Conservation (phyloP, 2,113 vertebrate genomes). For the Ammodytes dubius region DNA sequence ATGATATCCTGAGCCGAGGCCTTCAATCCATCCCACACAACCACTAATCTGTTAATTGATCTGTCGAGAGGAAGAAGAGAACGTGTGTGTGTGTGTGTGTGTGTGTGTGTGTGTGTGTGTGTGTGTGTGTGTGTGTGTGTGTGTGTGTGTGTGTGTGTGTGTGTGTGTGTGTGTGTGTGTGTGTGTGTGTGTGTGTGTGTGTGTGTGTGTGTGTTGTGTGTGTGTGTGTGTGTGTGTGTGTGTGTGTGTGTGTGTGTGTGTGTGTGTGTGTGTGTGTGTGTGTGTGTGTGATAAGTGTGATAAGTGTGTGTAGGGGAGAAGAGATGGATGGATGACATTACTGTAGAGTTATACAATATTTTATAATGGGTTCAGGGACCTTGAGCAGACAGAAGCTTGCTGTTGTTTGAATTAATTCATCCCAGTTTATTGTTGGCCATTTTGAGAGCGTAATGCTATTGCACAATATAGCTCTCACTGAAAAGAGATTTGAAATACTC, state of each 20-base stretch:
- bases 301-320: too few relatives aligned
- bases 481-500: too few relatives aligned
- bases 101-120: conserved; percentile 24
- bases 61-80: conserved; percentile 39
- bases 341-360: conserved; percentile 54
- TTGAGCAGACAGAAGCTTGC: conserved; percentile 29
- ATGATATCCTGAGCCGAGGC: conserved; percentile 50
- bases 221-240: conserved; percentile 44
- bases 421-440: neutral
- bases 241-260: conserved; percentile 17
- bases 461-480: neutral
- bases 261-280: neutral
- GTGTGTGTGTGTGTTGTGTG: neutral
- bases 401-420: conserved; percentile 43
- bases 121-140: neutral
- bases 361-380: conserved; percentile 58
- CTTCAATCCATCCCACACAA: conserved; percentile 55
- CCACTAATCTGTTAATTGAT: conserved; percentile 82
- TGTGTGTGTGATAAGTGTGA: neutral
- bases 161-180: conserved; percentile 28
- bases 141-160: conserved; percentile 13
- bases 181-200: neutral
- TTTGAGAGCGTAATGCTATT: neutral
- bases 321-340: conserved; percentile 40
- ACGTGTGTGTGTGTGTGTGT: conserved; percentile 39